These are phyloP conservation scores for Riptortus pedestris DNA, from an alignment of 1,140 invertebrate species.

Conservation along the genomic window DNA sequence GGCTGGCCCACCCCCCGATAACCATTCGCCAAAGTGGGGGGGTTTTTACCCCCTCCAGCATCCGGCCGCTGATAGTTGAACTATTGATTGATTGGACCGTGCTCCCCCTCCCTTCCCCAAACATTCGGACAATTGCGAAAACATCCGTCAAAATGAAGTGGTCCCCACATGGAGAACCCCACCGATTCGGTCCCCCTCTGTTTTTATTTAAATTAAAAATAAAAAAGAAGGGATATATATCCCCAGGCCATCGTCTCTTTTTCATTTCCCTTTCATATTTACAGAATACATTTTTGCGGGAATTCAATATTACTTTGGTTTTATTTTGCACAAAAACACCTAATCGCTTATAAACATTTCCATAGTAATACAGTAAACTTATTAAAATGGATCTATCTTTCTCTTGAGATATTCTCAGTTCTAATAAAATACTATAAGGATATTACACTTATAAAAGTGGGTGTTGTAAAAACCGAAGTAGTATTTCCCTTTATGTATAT, in stretches of 20 bases:
- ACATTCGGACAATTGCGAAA: conserved; percentile 19
- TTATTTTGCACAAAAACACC: no score
- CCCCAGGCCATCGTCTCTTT: background rate
- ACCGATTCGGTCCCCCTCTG: conserved; percentile 5
- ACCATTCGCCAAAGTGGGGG: background rate
- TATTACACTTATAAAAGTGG: no score
- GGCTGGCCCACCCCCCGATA: background rate
- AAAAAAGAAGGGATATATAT: background rate
- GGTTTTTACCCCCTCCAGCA: conserved; percentile 1
- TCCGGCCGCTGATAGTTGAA: conserved; percentile 21
- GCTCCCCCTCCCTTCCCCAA: background rate
- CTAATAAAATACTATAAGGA: no score
- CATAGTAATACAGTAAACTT: no score
- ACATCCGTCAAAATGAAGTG: conserved; percentile 14
- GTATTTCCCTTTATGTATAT: no score
- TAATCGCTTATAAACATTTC: no score
- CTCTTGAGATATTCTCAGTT: no score
- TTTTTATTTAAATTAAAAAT: background rate
- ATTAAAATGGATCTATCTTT: no score
- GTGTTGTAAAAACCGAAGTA: no score
- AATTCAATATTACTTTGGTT: no score
- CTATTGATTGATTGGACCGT: conserved; percentile 24
- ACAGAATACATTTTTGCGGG: background rate
- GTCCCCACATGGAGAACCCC: background rate
- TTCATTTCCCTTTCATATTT: background rate